Percentiles rank a stretch among this genome's conserved stretches.
These are phyloP conservation scores for Parauchenoglanis ngamensis DNA, from an alignment of 2,797 vertebrate species.

Conservation along the genomic window DNA sequence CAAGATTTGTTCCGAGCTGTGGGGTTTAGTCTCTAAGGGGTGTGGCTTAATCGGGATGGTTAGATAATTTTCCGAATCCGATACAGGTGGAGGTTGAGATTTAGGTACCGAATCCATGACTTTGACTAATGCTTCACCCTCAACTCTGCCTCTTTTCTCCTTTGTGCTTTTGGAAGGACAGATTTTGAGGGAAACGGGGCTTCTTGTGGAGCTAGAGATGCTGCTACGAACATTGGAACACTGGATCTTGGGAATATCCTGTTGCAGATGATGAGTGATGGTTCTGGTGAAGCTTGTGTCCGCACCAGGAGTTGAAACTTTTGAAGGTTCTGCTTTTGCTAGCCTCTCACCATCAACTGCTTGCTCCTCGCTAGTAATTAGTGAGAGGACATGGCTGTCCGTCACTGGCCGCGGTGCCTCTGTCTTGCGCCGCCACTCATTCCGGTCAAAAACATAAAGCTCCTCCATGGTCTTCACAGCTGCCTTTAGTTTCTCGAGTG, in stretches of 20 bases:
- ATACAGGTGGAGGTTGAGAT: constrained; percentile 42
- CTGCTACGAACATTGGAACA: constrained; percentile 28
- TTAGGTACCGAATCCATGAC: constrained; percentile 57
- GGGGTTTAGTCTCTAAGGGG: constrained; percentile 60
- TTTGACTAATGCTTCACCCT: constrained; percentile 14
- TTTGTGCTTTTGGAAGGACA: constrained; percentile 60
- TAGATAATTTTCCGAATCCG: constrained; percentile 86
- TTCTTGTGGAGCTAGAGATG: constrained; percentile 55
- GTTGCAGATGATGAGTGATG: constrained; percentile 10
- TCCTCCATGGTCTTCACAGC: constrained; percentile 97
- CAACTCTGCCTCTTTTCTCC: constrained; percentile 60
- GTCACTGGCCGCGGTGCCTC: constrained; percentile 80
- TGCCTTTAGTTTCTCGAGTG: constrained; percentile 91
- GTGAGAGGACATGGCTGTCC: constrained; percentile 87
- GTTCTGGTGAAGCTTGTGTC: constrained; percentile 54
- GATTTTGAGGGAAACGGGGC: constrained; percentile 71
- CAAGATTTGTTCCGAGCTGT: not conserved
- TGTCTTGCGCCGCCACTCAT: constrained; percentile 93
- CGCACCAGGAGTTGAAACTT: constrained; percentile 54
- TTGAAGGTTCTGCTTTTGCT: constrained; percentile 53
- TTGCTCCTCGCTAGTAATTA: constrained; percentile 83
- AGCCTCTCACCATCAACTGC: constrained; percentile 54
- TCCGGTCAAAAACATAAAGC: constrained; percentile 89
- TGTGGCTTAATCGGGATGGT: constrained; percentile 81
- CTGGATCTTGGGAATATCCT: constrained; percentile 6